Evolutionary conservation across 2,888 invertebrate genomes (phyloP).

Genomic region (Amblyjoppa fuscipennis): DNA sequence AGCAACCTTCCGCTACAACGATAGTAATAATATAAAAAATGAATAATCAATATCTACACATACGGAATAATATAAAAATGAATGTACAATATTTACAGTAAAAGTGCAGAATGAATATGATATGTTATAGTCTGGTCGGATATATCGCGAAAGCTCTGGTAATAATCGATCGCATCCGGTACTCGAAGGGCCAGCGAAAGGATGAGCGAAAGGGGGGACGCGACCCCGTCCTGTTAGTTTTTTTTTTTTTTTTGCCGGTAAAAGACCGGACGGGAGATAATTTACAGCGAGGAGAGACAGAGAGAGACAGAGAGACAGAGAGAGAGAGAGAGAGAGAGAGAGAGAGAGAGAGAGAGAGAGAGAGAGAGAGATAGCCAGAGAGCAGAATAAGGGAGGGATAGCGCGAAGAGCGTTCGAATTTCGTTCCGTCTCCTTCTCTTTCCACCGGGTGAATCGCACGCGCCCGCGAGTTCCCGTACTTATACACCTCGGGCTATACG

Average conservation of each 20-base stretch:
- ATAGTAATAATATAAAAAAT: too few relatives aligned
- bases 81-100: not conserved
- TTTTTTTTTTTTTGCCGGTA: conserved; percentile 44
- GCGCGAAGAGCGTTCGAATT: conserved; percentile 53
- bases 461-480: conserved; percentile 60
- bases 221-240: conserved; percentile 23
- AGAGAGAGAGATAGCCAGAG: conserved; percentile 11
- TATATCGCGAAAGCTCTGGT: conserved; percentile 40
- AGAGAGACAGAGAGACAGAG: conserved; percentile 21
- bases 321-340: conserved; percentile 26
- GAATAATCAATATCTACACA: not conserved
- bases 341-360: conserved; percentile 21
- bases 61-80: not conserved
- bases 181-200: conserved; percentile 45
- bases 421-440: conserved; percentile 30
- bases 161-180: conserved; percentile 62
- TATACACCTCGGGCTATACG: conserved; percentile 64
- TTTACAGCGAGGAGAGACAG: conserved; percentile 43
- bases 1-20: not conserved
- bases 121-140: not conserved
- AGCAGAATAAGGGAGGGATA: conserved; percentile 36
- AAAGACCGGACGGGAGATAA: conserved; percentile 66
- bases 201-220: conserved; percentile 46
- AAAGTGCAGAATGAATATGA: not conserved
- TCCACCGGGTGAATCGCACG: conserved; percentile 51